Evolutionary conservation across 2,888 invertebrate species (phyloP).

Genomic region (Epinotia bilunana): DNA sequence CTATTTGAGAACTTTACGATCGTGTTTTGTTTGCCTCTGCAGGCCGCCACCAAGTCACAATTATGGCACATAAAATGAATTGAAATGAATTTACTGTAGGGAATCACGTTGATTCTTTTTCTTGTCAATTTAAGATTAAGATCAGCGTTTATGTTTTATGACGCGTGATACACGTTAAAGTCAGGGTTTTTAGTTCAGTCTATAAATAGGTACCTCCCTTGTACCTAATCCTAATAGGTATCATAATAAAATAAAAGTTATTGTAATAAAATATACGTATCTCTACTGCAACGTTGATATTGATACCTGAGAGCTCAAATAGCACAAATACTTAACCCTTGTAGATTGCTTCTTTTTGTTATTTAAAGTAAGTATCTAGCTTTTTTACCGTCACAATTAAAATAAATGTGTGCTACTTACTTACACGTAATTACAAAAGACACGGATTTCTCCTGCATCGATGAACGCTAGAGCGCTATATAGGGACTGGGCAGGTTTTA

Average conservation of each 20-base stretch:
- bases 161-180: neutral
- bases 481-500: constrained; percentile 1
- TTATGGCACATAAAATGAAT: constrained; percentile 29
- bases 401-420: neutral
- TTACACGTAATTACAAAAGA: neutral
- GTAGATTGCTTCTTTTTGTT: too few species aligned
- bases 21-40: constrained; percentile 4
- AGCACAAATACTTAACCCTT: too few species aligned
- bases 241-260: too few species aligned
- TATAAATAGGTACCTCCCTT: too few species aligned
- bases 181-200: neutral
- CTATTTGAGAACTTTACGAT: constrained; percentile 24
- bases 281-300: too few species aligned
- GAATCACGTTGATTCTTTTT: constrained; percentile 2
- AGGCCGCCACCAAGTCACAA: constrained; percentile 3
- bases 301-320: too few species aligned
- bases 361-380: neutral
- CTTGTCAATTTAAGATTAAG: constrained; percentile 9
- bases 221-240: too few species aligned
- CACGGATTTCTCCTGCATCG: constrained; percentile 2
- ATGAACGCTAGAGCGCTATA: neutral
- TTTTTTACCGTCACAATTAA: neutral
- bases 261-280: too few species aligned
- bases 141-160: constrained; percentile 14
- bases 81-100: constrained; percentile 20